Conservation (phyloP, 1,140 invertebrate genomes). For the Ectropis grisescens region DNA sequence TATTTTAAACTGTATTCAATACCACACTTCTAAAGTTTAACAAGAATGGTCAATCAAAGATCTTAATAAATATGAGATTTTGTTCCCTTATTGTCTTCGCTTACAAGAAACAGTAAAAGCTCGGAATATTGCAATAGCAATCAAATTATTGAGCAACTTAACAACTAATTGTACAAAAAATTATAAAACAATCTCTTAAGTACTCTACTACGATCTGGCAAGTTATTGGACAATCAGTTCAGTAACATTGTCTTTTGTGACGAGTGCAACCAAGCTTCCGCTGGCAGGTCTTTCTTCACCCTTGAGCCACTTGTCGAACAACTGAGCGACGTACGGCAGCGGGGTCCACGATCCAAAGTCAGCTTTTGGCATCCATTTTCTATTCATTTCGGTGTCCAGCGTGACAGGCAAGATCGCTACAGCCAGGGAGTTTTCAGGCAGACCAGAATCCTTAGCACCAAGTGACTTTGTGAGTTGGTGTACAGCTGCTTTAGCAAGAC, state of each 20-base stretch:
- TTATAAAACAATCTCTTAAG: not conserved
- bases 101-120: not conserved
- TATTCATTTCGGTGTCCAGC: conserved; percentile 97
- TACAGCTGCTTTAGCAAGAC: conserved; percentile 96
- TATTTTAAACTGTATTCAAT: no score
- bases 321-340: conserved; percentile 86
- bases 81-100: conserved; percentile 15
- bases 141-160: conserved; percentile 3
- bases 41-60: no score
- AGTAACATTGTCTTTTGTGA: conserved; percentile 88
- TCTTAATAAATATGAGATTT: conserved; percentile 18
- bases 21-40: no score
- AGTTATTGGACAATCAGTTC: conserved; percentile 64
- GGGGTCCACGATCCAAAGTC: conserved; percentile 94
- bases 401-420: conserved; percentile 94
- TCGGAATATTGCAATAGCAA: not conserved
- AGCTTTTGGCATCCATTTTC: conserved; percentile 99
- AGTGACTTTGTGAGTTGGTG: conserved; percentile 97
- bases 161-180: not conserved
- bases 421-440: conserved; percentile 84
- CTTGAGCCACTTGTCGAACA: conserved; percentile 88
- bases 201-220: no score
- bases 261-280: conserved; percentile 90
- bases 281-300: conserved; percentile 82
- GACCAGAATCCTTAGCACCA: conserved; percentile 83